phyloP scores from a whole-genome alignment of 2,888 invertebrate species.

The Dorcus parallelipipedus region DNA sequence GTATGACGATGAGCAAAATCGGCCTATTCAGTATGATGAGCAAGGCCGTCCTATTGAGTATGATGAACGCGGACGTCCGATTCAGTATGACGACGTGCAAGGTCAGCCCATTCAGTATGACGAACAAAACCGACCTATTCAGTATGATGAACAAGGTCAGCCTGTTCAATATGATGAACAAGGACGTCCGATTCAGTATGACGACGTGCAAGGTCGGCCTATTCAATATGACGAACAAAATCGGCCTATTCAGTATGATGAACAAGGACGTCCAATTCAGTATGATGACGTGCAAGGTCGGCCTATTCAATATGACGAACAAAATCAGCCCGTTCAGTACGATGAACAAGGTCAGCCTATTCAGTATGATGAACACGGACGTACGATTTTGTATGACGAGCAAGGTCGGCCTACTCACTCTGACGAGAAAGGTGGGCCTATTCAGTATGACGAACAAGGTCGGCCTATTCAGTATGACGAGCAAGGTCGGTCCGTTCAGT shows the following conservation, averaged over 20 bases:
- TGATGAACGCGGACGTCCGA: slow-evolving; percentile 22
- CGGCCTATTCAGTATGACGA: slow-evolving; percentile 28
- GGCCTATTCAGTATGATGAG: slow-evolving; percentile 17
- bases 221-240: slow-evolving; percentile 26
- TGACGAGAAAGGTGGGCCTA: slow-evolving; percentile 22
- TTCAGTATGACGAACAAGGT: slow-evolving; percentile 26
- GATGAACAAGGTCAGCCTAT: slow-evolving; percentile 27
- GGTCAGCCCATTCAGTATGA: slow-evolving; percentile 18
- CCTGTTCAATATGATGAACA: slow-evolving; percentile 25
- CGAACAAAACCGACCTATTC: slow-evolving; percentile 14
- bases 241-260: slow-evolving; percentile 27
- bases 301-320: slow-evolving; percentile 14
- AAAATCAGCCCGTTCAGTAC: slow-evolving; percentile 23
- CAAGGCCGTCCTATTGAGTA: slow-evolving; percentile 24
- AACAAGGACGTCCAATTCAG: slow-evolving; percentile 19
- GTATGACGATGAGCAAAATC: slow-evolving; percentile 24
- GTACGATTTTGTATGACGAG: slow-evolving; percentile 26
- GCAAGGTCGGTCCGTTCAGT: slow-evolving; percentile 19
- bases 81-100: slow-evolving; percentile 10
- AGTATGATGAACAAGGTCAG: slow-evolving; percentile 29
- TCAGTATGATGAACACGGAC: slow-evolving; percentile 30
- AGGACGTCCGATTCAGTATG: slow-evolving; percentile 13
- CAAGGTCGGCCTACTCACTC: slow-evolving; percentile 16
- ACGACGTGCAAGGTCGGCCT: slow-evolving; percentile 25
- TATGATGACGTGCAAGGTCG: slow-evolving; percentile 9